These are phyloP conservation scores for Colletes gigas DNA, from an alignment of 1,140 invertebrate genomes.

Conservation along the genomic window DNA sequence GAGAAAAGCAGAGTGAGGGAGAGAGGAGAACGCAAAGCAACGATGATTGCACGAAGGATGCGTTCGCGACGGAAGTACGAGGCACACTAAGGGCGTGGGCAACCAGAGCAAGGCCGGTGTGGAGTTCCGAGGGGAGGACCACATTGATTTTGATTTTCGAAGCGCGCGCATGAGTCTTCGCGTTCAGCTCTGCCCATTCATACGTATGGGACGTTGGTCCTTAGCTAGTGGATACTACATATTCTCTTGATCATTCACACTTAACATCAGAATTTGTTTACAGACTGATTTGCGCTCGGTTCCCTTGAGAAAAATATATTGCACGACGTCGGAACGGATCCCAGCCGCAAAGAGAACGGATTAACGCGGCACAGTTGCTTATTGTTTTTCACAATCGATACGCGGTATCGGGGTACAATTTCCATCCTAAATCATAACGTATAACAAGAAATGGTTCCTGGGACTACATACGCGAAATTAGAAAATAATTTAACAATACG, in stretches of 20 bases:
- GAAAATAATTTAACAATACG: too few relatives aligned
- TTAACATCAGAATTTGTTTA: neutral
- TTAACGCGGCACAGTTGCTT: too few relatives aligned
- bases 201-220: slow-evolving; percentile 60
- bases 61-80: slow-evolving; percentile 66
- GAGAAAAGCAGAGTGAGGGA: slow-evolving; percentile 38
- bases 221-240: slow-evolving; percentile 21
- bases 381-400: too few relatives aligned
- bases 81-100: slow-evolving; percentile 77
- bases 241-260: slow-evolving; percentile 16
- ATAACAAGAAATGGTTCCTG: too few relatives aligned
- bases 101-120: slow-evolving; percentile 67
- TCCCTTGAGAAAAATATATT: too few relatives aligned
- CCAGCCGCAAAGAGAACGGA: too few relatives aligned
- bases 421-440: too few relatives aligned
- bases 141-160: slow-evolving; percentile 82
- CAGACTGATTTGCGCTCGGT: too few relatives aligned
- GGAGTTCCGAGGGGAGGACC: slow-evolving; percentile 59
- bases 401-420: too few relatives aligned
- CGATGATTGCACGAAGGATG: slow-evolving; percentile 55
- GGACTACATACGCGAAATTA: too few relatives aligned
- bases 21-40: slow-evolving; percentile 54
- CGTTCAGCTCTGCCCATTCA: slow-evolving; percentile 70
- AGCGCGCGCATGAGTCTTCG: slow-evolving; percentile 75
- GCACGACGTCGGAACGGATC: too few relatives aligned